Evolutionary conservation across 2,113 vertebrate genomes (phyloP).

Genomic region (Nicator chloris): DNA sequence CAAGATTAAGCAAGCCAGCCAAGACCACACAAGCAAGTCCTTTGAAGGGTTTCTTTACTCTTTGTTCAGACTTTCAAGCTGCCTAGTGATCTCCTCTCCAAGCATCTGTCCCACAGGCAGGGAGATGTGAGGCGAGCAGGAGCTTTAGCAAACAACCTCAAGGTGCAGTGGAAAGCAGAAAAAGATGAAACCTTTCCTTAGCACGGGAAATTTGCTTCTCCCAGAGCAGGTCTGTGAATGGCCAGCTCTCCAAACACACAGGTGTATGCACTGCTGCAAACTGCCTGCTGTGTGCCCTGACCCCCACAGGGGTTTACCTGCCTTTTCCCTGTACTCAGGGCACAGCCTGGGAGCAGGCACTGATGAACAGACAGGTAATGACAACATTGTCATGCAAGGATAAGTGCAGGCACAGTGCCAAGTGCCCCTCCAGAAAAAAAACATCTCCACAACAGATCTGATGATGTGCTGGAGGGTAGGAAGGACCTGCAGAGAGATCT

Average conservation of each 20-base stretch:
- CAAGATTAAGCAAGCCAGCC: constrained; percentile 6
- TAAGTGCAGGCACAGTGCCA: background rate
- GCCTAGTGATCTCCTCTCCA: background rate
- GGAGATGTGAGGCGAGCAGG: background rate
- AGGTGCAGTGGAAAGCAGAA: background rate
- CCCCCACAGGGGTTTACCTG: background rate
- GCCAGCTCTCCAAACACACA: background rate
- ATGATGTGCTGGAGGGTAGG: too few species aligned
- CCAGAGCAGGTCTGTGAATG: background rate
- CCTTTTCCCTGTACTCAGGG: background rate
- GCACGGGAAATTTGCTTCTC: background rate
- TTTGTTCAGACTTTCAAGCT: background rate
- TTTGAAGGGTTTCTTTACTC: constrained; percentile 24
- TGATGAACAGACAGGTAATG: background rate
- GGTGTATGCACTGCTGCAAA: background rate
- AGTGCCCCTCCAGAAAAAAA: background rate
- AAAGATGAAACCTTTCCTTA: background rate
- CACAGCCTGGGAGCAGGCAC: background rate
- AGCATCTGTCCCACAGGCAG: background rate
- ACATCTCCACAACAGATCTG: background rate
- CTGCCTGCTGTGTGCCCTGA: background rate
- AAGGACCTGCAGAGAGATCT: background rate
- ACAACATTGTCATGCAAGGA: rapidly evolving
- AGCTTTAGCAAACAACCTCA: background rate
- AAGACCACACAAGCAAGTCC: background rate